phyloP scores from a whole-genome alignment of 1,140 invertebrate genomes.

The Drosophila truncata region DNA sequence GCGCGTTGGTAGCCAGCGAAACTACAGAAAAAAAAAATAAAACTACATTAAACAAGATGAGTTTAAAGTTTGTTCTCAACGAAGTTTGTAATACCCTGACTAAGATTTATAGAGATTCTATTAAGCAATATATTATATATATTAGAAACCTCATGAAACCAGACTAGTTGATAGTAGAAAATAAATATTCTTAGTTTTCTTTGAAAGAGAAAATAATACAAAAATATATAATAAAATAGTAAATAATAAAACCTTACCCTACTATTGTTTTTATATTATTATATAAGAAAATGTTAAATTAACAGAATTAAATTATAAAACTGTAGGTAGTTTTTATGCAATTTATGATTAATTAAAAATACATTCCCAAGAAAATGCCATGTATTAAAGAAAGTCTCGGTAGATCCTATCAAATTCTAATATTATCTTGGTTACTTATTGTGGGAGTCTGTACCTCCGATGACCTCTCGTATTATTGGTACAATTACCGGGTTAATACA shows the following conservation, averaged over 20 bases:
- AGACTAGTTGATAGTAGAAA: not conserved
- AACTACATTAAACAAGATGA: slow-evolving; percentile 6
- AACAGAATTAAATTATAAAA: not conserved
- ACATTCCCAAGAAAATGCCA: not conserved
- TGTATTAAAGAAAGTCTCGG: not conserved
- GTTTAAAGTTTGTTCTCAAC: not conserved
- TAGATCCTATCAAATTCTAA: not conserved
- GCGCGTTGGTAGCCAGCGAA: slow-evolving; percentile 71
- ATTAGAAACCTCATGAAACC: no score
- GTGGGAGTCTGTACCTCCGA: no score
- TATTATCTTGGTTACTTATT: no score
- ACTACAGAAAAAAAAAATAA: slow-evolving; percentile 20
- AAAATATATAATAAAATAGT: no score
- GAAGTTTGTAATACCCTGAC: not conserved
- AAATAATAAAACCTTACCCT: no score
- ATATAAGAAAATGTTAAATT: not conserved
- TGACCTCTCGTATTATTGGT: no score
- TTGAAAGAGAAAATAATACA: not conserved
- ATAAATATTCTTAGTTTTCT: not conserved
- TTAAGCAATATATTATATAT: not conserved
- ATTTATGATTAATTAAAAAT: not conserved
- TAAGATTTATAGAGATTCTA: not conserved
- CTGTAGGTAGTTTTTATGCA: not conserved
- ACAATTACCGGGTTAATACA: no score
- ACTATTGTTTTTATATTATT: no score